phyloP scores from a whole-genome alignment of 2,113 vertebrate genomes.

The Petrocephalus zakoni region DNA sequence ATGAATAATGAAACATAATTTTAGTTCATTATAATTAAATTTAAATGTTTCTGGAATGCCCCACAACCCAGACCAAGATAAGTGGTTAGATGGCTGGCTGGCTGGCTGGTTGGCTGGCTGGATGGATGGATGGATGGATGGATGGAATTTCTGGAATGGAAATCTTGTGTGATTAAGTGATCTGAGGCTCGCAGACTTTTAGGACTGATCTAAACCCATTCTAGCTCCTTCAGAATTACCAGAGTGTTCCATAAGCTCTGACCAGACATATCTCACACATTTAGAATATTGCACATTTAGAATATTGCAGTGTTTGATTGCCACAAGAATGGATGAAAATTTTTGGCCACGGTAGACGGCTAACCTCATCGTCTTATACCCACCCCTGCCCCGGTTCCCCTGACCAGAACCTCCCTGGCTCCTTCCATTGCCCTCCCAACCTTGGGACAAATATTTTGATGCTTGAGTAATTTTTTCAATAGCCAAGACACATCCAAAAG shows the following conservation, averaged over 20 bases:
- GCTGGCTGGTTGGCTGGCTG: not conserved
- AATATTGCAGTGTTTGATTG: not conserved
- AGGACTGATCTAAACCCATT: not conserved
- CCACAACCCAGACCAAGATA: not conserved
- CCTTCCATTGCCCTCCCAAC: not conserved
- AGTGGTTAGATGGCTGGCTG: not conserved
- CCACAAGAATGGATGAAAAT: not conserved
- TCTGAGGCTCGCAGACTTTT: not conserved
- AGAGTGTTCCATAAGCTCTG: not conserved
- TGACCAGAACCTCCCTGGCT: not conserved
- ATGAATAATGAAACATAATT: not conserved
- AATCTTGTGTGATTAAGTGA: not conserved
- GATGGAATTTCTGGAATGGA: not conserved
- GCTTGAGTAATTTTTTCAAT: conserved; percentile 14
- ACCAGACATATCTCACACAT: not conserved
- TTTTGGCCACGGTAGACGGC: not conserved
- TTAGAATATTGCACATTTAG: not conserved
- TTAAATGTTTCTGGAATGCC: not conserved
- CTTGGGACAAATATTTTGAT: conserved; percentile 5
- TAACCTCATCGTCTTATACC: not conserved
- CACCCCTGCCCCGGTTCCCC: not conserved
- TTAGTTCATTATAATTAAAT: not conserved
- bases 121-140: not conserved
- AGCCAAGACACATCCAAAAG: conserved; percentile 13
- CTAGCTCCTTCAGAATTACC: not conserved